Evolutionary conservation across 2,113 vertebrate genomes (phyloP), one percentile per base, ranked within the genome.

Genomic region (Chaetorhynchus papuensis): DNA sequence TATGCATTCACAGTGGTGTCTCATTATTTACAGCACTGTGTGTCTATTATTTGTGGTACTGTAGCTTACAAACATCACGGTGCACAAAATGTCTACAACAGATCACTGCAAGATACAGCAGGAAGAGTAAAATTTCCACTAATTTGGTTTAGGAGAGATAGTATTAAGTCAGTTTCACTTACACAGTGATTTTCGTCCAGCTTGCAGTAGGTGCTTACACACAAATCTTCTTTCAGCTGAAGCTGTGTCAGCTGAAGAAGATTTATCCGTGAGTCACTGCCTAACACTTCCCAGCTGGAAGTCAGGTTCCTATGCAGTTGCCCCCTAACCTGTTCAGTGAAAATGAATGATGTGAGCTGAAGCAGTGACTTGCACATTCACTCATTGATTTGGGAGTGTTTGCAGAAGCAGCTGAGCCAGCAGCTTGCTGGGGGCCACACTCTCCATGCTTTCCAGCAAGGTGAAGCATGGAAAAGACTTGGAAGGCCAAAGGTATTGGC

Each of bases 281-380:
- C 60, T 87, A 71, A 50, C 49, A 50, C 28, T 39, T 78, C 70
- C 39, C 81, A 71, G 64, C 74, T 82, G 74, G 54, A 70, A 87
- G 52, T 75, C 52, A 42, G 35, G 56, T 13, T 77, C 31, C 69
- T 42, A 4, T 23, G 26, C 21, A 44, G 23, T 18, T 63, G 33
- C 52, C 47, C 37, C 42, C 35, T 70, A 52, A 82, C 33, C 57
- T 59, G 11, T 13, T 93, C 59, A 22, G 24, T 64, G 83, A 52
- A 76, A 80, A 90, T 49, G 31, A 90, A 24, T 13, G 21, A 49
- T 21, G 35, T 39, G 75, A 92, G 61, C 82, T 60, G 35, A 33
- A 63, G 64, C 61, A 56, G 61, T 22, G 57, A 47, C 53, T 59
- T 47, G 68, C 1, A 2, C 0, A 27, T 21, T 42, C 1, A 0